Conservation (phyloP, 2,888 invertebrate species). For the Hypsopygia costalis region DNA sequence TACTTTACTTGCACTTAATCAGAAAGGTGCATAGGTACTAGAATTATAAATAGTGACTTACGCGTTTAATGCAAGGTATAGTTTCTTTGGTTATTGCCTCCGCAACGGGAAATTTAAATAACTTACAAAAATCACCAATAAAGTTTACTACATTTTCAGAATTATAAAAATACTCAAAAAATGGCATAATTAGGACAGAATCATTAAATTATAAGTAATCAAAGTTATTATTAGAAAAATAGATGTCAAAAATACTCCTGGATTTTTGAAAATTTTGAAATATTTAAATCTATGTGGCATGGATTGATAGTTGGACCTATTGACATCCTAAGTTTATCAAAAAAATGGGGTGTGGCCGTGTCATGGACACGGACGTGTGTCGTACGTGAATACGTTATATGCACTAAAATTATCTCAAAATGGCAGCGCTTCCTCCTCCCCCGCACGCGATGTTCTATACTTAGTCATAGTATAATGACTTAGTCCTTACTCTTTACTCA, state of each 20-base stretch:
- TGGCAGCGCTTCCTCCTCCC: too few species aligned
- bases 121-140: slow-evolving; percentile 26
- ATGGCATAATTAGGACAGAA: slow-evolving; percentile 62
- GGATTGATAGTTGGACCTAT: neutral
- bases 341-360: too few species aligned
- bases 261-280: slow-evolving; percentile 52
- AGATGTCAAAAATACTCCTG: slow-evolving; percentile 41
- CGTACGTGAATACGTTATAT: too few species aligned
- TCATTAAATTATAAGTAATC: slow-evolving; percentile 40
- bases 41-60: too few species aligned
- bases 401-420: too few species aligned
- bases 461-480: too few species aligned
- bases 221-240: slow-evolving; percentile 29
- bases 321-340: too few species aligned
- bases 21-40: too few species aligned
- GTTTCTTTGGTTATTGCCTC: slow-evolving; percentile 45
- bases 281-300: slow-evolving; percentile 50
- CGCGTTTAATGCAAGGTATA: slow-evolving; percentile 45
- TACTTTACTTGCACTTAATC: too few species aligned
- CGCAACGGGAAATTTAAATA: slow-evolving; percentile 40
- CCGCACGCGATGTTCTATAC: too few species aligned
- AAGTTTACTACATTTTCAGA: slow-evolving; percentile 25
- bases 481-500: too few species aligned
- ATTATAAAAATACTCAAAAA: slow-evolving; percentile 56
- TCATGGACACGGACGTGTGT: too few species aligned